Evolutionary conservation across 1,140 invertebrate genomes (phyloP).

Genomic region (Drosophila pallidifrons): DNA sequence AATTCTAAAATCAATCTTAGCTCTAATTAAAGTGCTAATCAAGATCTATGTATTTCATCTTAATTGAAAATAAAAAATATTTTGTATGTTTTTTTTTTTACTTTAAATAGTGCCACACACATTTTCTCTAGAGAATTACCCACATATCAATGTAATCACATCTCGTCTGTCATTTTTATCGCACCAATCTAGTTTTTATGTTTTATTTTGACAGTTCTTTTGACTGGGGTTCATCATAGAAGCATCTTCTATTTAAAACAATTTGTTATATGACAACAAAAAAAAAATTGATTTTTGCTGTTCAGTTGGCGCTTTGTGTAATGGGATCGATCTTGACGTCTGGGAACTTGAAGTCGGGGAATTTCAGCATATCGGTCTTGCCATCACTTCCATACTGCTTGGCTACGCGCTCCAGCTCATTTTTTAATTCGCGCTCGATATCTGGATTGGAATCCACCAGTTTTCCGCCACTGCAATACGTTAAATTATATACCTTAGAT

Average conservation of each 20-base stretch:
- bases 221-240: conserved; percentile 20
- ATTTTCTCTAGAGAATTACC: too few relatives aligned
- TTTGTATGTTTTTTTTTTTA: too few relatives aligned
- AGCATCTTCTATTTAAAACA: conserved; percentile 56
- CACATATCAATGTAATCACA: neutral
- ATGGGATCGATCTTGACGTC: conserved; percentile 89
- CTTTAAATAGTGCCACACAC: too few relatives aligned
- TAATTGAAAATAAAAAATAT: too few relatives aligned
- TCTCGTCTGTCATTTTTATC: neutral
- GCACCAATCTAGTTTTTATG: conserved; percentile 16
- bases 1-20: too few relatives aligned
- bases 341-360: conserved; percentile 93
- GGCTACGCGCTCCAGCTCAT: conserved; percentile 92
- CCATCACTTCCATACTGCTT: conserved; percentile 91
- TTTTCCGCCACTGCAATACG: conserved; percentile 89
- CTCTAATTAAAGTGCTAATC: too few relatives aligned
- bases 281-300: conserved; percentile 3
- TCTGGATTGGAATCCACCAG: conserved; percentile 92
- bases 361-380: conserved; percentile 94
- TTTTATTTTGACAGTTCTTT: conserved; percentile 33
- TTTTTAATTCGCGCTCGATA: conserved; percentile 90
- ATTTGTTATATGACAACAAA: conserved; percentile 51
- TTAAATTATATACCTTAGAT: neutral
- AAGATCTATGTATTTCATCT: too few relatives aligned
- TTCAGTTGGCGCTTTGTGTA: conserved; percentile 65